Evolutionary conservation across 2,113 vertebrate species (phyloP).

Genomic region (Chauna torquata): DNA sequence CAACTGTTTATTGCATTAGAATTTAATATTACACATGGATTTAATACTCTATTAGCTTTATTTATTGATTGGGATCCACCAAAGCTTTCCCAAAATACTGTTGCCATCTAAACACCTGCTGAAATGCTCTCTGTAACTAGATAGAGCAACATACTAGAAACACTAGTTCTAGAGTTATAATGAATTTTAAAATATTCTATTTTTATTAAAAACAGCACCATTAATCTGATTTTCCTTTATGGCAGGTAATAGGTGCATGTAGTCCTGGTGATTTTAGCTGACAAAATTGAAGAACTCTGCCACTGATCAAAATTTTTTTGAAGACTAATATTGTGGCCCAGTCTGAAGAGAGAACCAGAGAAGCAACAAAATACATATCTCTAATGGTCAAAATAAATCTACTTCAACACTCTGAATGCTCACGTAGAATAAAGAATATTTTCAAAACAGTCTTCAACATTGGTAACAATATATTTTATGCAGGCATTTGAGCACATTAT

Average conservation of each 20-base stretch:
- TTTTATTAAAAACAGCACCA: neutral
- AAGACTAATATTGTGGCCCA: neutral
- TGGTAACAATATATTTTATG: neutral
- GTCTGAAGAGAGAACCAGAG: neutral
- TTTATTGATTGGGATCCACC: neutral
- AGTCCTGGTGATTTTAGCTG: neutral
- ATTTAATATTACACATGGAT: neutral
- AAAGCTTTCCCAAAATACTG: neutral
- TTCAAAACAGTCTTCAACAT: neutral
- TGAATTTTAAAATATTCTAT: neutral
- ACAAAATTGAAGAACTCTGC: neutral
- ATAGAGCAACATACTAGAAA: neutral
- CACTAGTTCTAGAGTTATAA: neutral
- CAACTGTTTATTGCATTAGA: neutral
- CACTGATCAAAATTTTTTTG: neutral
- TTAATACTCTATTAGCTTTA: neutral
- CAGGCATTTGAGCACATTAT: neutral
- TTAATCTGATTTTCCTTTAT: neutral
- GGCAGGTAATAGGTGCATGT: neutral
- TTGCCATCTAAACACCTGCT: neutral
- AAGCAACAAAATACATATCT: accelerated
- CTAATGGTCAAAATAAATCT: neutral
- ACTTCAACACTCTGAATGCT: neutral
- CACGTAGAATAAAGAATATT: neutral
- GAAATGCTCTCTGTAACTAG: neutral